Base-by-base conservation (phyloP, 2,113 vertebrate genomes). In the Oryzias celebensis region DNA sequence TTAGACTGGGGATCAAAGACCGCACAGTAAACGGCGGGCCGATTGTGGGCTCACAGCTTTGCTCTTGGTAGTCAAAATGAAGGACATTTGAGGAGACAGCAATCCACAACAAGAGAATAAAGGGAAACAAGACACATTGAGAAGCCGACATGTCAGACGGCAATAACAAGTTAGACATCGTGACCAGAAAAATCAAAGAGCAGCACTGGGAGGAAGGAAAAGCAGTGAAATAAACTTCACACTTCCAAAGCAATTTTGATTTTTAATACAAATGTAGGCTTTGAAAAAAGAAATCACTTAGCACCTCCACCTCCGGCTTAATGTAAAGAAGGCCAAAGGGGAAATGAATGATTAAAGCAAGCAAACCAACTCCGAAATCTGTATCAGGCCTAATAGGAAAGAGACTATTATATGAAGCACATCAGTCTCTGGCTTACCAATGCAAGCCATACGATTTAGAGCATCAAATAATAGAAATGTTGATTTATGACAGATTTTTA, bases 11-110 rank as follows among this genome's bases (percentile, higher is more conserved):
- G 57, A 60, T 89, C 77, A 85, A 69, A 80, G 75, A 65, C 31
- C 59, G 52, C 55, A 69, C 48, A 84, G 85, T 87, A 80, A 90
- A 86, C 81, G 61, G 72, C 4, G 80, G 63, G 72, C 63, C 58
- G 71, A 81, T 66, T 64, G 64, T 18, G 36, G 62, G 68, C 59
- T 78, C 62, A 65, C 56, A 56, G 71, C 64, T 41, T 52, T 41
- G 48, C 42, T 63, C 65, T 62, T 63, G 61, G 61, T 47, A 58
- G 58, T 83, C 53, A 80, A 85, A 81, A 78, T 62, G 75, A 69
- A 64, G 47, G 28, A 56, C 73, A 41, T 58, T 73, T 59, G 49
- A 71, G 65, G 17, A 73, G 67, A 77, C 49, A 52, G 6, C 36
- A 43, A 24, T 59, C 23, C 24, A 1, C 51, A 43, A 59, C n/a